phyloP scores from a whole-genome alignment of 1,140 invertebrate species.

The Asobara japonica region DNA sequence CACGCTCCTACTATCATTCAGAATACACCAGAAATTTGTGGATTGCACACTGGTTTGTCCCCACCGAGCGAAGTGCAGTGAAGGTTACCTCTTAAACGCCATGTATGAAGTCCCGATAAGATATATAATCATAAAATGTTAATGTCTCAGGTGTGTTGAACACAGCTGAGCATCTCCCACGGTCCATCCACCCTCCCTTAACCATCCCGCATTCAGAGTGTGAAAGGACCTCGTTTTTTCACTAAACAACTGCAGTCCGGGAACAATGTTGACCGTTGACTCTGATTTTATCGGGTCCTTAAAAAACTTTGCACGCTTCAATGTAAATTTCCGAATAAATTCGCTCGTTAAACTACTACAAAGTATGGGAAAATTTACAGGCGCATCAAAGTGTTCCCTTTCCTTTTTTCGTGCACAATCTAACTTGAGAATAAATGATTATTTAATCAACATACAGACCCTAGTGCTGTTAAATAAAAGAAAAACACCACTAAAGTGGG shows the following conservation, averaged over 20 bases:
- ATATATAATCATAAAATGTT: slow-evolving; percentile 12
- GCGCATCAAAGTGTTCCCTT: too few relatives aligned
- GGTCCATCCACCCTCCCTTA: background rate
- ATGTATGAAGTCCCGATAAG: slow-evolving; percentile 9
- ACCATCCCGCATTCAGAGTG: background rate
- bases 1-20: too few relatives aligned
- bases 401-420: background rate
- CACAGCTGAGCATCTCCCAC: slow-evolving; percentile 8
- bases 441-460: background rate
- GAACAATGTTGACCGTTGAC: background rate
- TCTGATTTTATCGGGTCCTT: background rate
- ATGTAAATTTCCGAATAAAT: slow-evolving; percentile 2
- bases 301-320: background rate
- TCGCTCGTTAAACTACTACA: background rate
- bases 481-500: background rate
- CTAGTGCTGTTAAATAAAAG: background rate
- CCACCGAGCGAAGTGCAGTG: background rate
- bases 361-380: background rate
- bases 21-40: too few relatives aligned
- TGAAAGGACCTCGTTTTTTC: background rate
- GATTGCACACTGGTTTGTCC: background rate
- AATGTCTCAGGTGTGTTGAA: slow-evolving; percentile 6
- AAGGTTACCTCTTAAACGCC: background rate
- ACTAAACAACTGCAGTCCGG: background rate
- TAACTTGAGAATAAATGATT: background rate